These are phyloP conservation scores for Prietella phreatophila DNA, from an alignment of 2,113 vertebrate genomes.

Conservation along the genomic window DNA sequence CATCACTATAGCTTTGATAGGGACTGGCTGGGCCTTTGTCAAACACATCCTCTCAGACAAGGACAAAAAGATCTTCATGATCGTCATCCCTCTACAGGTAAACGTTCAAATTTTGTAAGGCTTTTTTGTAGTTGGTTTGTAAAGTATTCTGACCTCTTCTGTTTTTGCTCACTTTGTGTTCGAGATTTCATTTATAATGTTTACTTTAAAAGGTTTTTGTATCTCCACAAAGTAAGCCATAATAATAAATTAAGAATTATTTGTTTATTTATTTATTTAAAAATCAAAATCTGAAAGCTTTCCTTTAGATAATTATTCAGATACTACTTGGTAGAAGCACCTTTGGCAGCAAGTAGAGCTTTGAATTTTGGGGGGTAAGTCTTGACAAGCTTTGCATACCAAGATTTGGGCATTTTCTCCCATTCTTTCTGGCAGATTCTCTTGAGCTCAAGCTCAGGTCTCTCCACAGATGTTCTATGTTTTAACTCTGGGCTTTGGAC, in stretches of 20 bases:
- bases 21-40: conserved; percentile 88
- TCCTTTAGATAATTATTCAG: background rate
- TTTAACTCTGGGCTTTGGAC: background rate
- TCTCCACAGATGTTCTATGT: background rate
- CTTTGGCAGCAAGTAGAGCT: background rate
- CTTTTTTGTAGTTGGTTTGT: background rate
- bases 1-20: conserved; percentile 82
- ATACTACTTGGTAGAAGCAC: background rate
- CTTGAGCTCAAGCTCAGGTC: background rate
- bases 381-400: background rate
- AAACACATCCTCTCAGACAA: conserved; percentile 85
- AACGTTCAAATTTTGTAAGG: background rate
- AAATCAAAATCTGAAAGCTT: background rate
- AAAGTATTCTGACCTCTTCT: background rate
- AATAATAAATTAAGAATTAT: background rate
- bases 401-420: background rate
- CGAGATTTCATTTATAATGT: background rate
- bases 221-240: background rate
- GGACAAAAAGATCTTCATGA: conserved; percentile 91
- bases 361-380: background rate
- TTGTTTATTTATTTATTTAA: background rate
- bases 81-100: conserved; percentile 87
- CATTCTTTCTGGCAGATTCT: background rate
- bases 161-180: background rate
- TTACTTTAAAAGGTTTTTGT: background rate